Base-by-base conservation (phyloP, 2,797 vertebrate genomes). In the Eurystomus glaucurus region DNA sequence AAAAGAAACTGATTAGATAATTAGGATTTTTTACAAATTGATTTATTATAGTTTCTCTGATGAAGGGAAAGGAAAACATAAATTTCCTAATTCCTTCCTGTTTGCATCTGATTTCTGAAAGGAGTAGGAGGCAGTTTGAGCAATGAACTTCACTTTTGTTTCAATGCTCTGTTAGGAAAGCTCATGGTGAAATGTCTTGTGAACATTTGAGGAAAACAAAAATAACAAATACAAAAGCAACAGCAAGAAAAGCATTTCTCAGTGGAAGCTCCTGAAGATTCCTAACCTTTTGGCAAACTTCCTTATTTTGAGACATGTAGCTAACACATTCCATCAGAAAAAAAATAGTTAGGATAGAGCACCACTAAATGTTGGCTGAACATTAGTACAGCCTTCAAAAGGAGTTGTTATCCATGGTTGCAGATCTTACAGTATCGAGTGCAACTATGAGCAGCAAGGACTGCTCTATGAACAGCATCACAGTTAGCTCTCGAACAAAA, bases 1-100 rank as follows among this genome's bases (percentile, higher is more conserved):
- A 81, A 88, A 72, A 43, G 26, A 81, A 85, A 48, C 21, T 50
- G 25, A 52, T 72, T 76, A 61, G 28, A 75, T 89, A 92, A 86
- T 33, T 25, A 91, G 21, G 69, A 79, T 20, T 78, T 88, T 87
- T 66, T 8, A 14, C 21, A 57, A 41, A 37, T 26, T 41, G 4
- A 13, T 96, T 75, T 72, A 48, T 80, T 69, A 8, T 60, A 33
- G 18, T 61, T 74, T 54, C 7, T 60, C 17, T 62, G 33, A 43
- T 68, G 45, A 86, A 60, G 11, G 5, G 14, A 68, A 28, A 21
- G 14, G 31, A 6, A 16, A 22, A 77, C 78, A 23, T 10, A 46
- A 76, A 69, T 35, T 50, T 50, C n/a, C n/a, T 50, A 79, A 62
- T 48, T 48, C 11, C 11, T 75, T 79, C 54, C 51, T 69, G 19